A percentile compares a stretch with the other conserved stretches of the same genome.
These are phyloP conservation scores for Bombus confusus DNA, from an alignment of 1,140 invertebrate genomes.

Conservation along the genomic window DNA sequence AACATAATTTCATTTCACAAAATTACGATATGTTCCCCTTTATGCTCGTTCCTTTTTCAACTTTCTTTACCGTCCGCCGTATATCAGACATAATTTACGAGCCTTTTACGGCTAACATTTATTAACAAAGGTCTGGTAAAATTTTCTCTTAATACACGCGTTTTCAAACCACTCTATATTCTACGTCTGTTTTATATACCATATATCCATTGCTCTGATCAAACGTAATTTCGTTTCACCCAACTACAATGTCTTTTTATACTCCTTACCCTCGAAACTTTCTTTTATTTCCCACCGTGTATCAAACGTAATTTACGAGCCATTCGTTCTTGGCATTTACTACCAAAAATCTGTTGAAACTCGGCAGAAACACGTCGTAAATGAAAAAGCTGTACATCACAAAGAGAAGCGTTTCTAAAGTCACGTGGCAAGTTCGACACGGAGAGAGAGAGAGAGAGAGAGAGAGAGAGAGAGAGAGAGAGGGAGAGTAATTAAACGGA, in stretches of 20 bases:
- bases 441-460: conserved; percentile 17
- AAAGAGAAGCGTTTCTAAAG: conserved; percentile 15
- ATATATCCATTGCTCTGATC: too few species aligned
- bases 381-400: not conserved
- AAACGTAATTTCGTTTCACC: not conserved
- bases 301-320: not conserved
- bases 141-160: too few species aligned
- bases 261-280: not conserved
- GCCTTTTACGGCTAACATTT: too few species aligned
- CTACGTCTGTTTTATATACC: too few species aligned
- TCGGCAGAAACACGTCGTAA: not conserved
- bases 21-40: not conserved
- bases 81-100: not conserved
- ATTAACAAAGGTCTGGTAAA: too few species aligned
- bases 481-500: conserved; percentile 44
- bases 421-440: not conserved
- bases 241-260: not conserved
- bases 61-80: not conserved
- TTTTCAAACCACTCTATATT: too few species aligned
- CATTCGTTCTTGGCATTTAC: not conserved
- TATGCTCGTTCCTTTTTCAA: not conserved
- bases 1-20: not conserved
- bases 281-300: not conserved
- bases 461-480: conserved; percentile 20
- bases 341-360: not conserved